These are phyloP conservation scores for Sebastes nivosus DNA, from an alignment of 2,797 vertebrate genomes.

Conservation along the genomic window DNA sequence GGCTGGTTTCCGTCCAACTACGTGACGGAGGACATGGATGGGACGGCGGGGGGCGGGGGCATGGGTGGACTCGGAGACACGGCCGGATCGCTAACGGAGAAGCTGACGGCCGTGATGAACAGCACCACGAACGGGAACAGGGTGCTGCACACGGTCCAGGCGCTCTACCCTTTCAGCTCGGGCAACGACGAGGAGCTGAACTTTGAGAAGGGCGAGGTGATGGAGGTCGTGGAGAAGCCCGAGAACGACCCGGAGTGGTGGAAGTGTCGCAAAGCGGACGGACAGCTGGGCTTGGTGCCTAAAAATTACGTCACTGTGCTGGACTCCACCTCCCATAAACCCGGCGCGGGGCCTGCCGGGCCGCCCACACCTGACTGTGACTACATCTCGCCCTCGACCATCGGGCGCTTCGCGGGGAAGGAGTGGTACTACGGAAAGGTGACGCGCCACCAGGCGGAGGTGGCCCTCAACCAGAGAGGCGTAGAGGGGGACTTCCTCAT, in stretches of 20 bases:
- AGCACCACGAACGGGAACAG: constrained; percentile 84
- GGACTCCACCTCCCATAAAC: constrained; percentile 81
- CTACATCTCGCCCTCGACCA: constrained; percentile 88
- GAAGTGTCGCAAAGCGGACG: constrained; percentile 92
- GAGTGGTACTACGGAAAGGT: constrained; percentile 95
- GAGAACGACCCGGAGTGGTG: constrained; percentile 95
- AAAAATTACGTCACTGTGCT: constrained; percentile 94
- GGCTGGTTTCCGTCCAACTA: constrained; percentile 96
- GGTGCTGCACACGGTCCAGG: constrained; percentile 90
- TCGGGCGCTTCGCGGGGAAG: constrained; percentile 89
- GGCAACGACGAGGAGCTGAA: constrained; percentile 92
- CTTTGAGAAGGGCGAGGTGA: constrained; percentile 92
- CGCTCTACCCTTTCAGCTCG: constrained; percentile 92
- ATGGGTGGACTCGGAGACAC: constrained; percentile 81
- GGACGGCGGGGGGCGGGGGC: constrained; percentile 84
- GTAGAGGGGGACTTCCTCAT: constrained; percentile 93
- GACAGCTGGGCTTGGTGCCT: constrained; percentile 90
- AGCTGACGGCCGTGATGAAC: constrained; percentile 86
- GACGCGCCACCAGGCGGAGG: constrained; percentile 92
- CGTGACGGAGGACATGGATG: constrained; percentile 90
- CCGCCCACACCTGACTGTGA: constrained; percentile 91
- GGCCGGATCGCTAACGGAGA: constrained; percentile 87
- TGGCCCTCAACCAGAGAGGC: constrained; percentile 91
- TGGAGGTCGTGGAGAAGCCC: constrained; percentile 94
- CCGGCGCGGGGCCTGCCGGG: constrained; percentile 79